These are phyloP conservation scores for Thera obeliscata DNA, from an alignment of 2,888 invertebrate genomes.

Conservation along the genomic window DNA sequence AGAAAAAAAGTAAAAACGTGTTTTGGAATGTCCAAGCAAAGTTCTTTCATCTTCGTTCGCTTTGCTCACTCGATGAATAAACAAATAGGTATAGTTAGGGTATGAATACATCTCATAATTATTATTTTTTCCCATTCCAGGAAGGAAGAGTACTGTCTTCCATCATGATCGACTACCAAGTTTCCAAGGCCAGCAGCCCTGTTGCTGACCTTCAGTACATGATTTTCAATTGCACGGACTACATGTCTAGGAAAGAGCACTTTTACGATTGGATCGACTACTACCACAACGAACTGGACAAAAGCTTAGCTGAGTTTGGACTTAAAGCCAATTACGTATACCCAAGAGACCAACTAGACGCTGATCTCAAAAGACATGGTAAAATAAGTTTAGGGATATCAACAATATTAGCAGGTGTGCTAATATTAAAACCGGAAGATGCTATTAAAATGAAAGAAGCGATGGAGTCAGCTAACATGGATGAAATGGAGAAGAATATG, in stretches of 20 bases:
- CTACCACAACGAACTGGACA: constrained; percentile 48
- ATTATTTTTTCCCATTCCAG: constrained; percentile 37
- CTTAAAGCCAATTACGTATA: constrained; percentile 47
- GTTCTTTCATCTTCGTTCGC: too few relatives aligned
- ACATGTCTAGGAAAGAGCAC: constrained; percentile 42
- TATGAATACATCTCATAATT: neutral
- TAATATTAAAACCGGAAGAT: neutral
- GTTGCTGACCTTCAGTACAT: constrained; percentile 48
- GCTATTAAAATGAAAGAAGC: neutral
- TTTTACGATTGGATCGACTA: constrained; percentile 50
- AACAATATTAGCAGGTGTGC: constrained; percentile 28
- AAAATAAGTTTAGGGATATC: constrained; percentile 35
- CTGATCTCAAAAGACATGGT: constrained; percentile 48
- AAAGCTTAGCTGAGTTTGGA: constrained; percentile 41
- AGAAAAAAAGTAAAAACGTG: too few relatives aligned
- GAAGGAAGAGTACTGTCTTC: constrained; percentile 38
- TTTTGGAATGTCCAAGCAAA: too few relatives aligned
- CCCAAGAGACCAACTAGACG: constrained; percentile 48
- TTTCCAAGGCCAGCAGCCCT: constrained; percentile 44
- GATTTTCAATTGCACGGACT: constrained; percentile 52
- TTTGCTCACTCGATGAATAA: too few relatives aligned
- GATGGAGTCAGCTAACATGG: neutral
- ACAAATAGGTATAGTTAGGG: too few relatives aligned
- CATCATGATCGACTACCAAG: constrained; percentile 55
- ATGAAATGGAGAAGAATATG: neutral